phyloP scores from a whole-genome alignment of 2,113 vertebrate species.

The Hyperoodon ampullatus region DNA sequence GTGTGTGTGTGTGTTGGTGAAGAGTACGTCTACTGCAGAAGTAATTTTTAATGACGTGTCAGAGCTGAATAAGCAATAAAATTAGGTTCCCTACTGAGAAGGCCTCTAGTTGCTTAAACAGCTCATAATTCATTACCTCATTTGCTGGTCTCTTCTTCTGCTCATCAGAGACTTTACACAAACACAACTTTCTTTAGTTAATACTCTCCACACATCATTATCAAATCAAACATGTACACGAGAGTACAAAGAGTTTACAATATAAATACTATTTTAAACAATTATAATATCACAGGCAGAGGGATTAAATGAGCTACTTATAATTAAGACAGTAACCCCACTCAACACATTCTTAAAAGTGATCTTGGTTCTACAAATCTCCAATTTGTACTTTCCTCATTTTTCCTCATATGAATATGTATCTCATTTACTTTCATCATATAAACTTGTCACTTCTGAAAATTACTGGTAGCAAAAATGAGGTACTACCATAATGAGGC shows the following conservation, averaged over 20 bases:
- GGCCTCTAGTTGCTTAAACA: background rate
- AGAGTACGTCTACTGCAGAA: background rate
- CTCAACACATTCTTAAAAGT: background rate
- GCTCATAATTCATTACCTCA: background rate
- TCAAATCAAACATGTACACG: background rate
- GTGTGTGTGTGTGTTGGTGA: too few species aligned
- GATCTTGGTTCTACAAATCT: background rate
- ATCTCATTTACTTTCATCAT: background rate
- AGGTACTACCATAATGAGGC: background rate
- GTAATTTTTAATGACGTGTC: background rate
- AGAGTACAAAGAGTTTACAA: background rate
- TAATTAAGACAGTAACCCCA: background rate
- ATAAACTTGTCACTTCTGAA: conserved; percentile 14
- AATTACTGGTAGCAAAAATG: conserved; percentile 27
- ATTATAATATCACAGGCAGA: background rate
- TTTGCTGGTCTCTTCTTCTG: background rate
- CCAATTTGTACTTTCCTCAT: background rate
- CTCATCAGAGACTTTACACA: background rate
- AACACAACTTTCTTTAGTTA: background rate
- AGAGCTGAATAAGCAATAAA: background rate
- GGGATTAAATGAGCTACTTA: background rate
- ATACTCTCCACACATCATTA: background rate
- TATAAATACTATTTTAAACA: background rate
- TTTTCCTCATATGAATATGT: background rate
- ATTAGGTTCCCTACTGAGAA: background rate